Base-by-base conservation (phyloP, 2,113 vertebrate species). In the Oreochromis tanganicae region DNA sequence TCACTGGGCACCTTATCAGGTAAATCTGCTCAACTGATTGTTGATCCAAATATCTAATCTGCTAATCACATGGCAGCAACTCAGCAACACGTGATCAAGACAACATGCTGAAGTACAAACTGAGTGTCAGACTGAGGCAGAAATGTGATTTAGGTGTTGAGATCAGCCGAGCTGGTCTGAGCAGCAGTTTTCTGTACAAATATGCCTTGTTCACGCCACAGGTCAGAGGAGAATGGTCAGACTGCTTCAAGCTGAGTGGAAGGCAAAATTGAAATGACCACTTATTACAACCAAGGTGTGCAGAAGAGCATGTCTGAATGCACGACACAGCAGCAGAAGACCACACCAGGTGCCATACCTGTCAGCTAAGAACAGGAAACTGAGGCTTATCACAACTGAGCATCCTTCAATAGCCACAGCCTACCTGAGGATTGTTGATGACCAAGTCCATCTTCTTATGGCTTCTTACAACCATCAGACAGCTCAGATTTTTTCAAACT, bases 21-120 rank as follows among this genome's bases (percentile, higher is more conserved):
- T 54, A 54, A 3, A 21, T n/a, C 9, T 54, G 52, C n/a, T 54
- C n/a, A n/a, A 54, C 19, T 54, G 8, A 9, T 54, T 9, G 8
- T 54, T 66, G 34, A 0, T n/a, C 8, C 16, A 63, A 63, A 59
- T 38, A n/a, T 34, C 6, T 68, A 68, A 68, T 38, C 19, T 38
- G 61, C 19, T n/a, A 68, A n/a, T 13, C 19, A 38, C 19, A 13
- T 38, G 34, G 17, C 32, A 66, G 17, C 1, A 68, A 41, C 32
- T 63, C 59, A 36, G 29, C 11, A 0, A 24, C 11, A 43, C n/a
- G 0, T 43, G 36, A 41, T 41, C n/a, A 43, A 43, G n/a, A 71
- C n/a, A 12, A 71, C 12, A 41, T 41, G 36, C 66, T 71, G 63
- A 68, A 68, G n/a, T 68, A 21, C 63, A 68, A 68, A 14, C 0